A percentile compares a stretch with the other conserved stretches of the same genome.
phyloP scores from a whole-genome alignment of 2,113 vertebrate genomes.

The Labrus mixtus region DNA sequence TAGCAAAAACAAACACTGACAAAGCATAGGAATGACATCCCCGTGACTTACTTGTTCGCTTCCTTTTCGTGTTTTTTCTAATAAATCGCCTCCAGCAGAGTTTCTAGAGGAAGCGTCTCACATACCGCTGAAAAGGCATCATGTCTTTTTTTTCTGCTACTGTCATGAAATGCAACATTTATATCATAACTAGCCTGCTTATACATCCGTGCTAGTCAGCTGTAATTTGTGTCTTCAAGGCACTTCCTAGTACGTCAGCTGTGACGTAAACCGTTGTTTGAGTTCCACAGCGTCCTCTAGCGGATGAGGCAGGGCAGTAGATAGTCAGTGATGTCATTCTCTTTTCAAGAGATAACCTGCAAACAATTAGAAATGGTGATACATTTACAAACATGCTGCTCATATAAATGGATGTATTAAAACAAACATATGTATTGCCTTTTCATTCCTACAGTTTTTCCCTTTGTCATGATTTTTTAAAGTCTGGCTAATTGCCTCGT shows the following conservation, averaged over 20 bases:
- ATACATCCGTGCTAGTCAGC: neutral
- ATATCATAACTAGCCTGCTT: accelerated
- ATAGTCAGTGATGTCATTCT: conserved; percentile 57
- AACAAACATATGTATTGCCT: too few species aligned
- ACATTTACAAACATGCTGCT: neutral
- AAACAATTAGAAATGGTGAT: conserved; percentile 6
- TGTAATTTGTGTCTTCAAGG: neutral
- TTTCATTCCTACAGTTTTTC: too few species aligned
- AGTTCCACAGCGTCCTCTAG: conserved; percentile 51
- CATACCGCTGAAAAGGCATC: neutral
- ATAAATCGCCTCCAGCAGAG: neutral
- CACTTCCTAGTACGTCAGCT: conserved; percentile 60
- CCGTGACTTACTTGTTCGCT: conserved; percentile 46
- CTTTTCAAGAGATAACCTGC: conserved; percentile 8
- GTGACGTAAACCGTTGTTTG: conserved; percentile 27
- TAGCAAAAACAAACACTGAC: neutral
- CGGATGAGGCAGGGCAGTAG: neutral
- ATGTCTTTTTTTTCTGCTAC: neutral
- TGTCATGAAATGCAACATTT: neutral
- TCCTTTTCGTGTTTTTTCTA: neutral
- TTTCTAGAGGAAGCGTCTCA: neutral
- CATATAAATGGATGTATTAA: too few species aligned
- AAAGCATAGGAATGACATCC: neutral
- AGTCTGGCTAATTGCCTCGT: too few species aligned
- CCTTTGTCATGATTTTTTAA: too few species aligned